phyloP scores from a whole-genome alignment of 1,140 invertebrate species.

The Diprion similis region DNA sequence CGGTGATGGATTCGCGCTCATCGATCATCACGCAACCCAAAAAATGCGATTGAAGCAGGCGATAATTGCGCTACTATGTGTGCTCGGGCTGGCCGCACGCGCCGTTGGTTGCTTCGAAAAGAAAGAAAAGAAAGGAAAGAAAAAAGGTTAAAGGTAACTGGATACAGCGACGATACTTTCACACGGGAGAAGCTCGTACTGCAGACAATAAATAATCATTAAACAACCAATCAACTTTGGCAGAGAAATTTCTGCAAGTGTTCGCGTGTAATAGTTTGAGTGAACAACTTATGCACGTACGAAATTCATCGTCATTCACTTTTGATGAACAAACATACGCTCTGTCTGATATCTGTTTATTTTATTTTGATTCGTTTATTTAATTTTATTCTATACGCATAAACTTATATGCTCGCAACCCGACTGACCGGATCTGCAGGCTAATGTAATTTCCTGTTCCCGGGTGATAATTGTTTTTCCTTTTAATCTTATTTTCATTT shows the following conservation, averaged over 20 bases:
- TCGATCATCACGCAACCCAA: background rate
- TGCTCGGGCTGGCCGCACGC: background rate
- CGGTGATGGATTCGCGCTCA: background rate
- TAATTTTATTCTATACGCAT: too few relatives aligned
- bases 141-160: background rate
- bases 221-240: background rate
- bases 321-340: too few relatives aligned
- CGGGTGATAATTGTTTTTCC: too few relatives aligned
- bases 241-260: background rate
- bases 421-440: too few relatives aligned
- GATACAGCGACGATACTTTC: background rate
- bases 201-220: background rate
- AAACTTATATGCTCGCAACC: too few relatives aligned
- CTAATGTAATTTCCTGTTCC: too few relatives aligned
- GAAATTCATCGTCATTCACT: too few relatives aligned
- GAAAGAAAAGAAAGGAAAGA: background rate
- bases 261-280: background rate
- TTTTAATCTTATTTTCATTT: too few relatives aligned
- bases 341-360: too few relatives aligned
- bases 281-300: too few relatives aligned
- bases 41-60: slow-evolving; percentile 1
- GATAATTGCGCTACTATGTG: background rate
- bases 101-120: background rate
- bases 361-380: too few relatives aligned
- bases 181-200: too few relatives aligned